Evolutionary conservation across 2,797 vertebrate genomes (phyloP).

Genomic region (Falco naumanni): DNA sequence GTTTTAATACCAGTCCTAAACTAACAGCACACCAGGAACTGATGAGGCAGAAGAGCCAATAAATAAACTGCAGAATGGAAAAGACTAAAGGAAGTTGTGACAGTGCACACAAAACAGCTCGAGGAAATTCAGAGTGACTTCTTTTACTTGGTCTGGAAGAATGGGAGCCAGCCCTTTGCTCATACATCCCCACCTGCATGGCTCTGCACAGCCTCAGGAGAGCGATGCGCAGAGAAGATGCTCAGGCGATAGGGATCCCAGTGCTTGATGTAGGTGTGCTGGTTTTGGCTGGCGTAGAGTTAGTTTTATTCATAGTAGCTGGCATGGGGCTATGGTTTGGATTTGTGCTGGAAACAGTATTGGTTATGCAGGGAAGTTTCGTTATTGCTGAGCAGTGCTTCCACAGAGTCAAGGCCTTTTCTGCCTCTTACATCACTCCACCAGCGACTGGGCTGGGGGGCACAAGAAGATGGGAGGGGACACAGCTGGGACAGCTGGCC

Average conservation of each 20-base stretch:
- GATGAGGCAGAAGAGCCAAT: background rate
- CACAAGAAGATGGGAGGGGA: too few relatives aligned
- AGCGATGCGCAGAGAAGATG: background rate
- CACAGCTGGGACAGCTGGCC: too few relatives aligned
- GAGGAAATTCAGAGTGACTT: background rate
- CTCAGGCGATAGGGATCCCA: background rate
- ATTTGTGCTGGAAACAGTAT: background rate
- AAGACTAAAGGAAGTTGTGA: too few relatives aligned
- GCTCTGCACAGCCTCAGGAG: rapidly evolving
- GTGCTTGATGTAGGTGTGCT: background rate
- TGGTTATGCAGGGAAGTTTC: too few relatives aligned
- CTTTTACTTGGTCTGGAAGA: background rate
- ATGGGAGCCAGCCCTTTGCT: background rate
- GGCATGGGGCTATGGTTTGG: too few relatives aligned
- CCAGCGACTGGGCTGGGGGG: too few relatives aligned
- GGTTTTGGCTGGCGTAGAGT: background rate
- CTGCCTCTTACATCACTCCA: too few relatives aligned
- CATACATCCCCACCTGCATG: rapidly evolving
- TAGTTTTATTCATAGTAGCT: background rate
- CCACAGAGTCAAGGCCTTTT: too few relatives aligned
- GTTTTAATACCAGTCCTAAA: rapidly evolving
- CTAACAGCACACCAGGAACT: background rate
- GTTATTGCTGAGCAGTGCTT: too few relatives aligned
- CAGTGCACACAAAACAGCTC: background rate
- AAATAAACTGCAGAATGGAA: background rate